phyloP scores from a whole-genome alignment of 1,140 invertebrate species.

The Danaus melanippus region DNA sequence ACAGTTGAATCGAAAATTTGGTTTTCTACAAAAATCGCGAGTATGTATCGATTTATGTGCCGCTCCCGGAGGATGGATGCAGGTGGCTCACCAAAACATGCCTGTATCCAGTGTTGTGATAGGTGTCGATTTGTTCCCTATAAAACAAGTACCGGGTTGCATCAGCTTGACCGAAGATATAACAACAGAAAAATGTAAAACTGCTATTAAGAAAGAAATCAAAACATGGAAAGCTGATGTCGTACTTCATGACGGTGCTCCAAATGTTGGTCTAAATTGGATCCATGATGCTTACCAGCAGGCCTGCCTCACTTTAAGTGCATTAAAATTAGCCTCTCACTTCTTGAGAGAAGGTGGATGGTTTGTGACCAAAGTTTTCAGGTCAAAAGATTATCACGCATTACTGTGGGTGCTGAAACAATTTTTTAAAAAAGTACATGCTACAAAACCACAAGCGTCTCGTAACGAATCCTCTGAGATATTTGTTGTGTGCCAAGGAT shows the following conservation, averaged over 20 bases:
- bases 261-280: constrained; percentile 99
- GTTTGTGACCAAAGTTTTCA: constrained; percentile 99
- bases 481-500: constrained; percentile 98
- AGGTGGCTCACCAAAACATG: constrained; percentile 99
- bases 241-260: constrained; percentile 97
- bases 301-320: constrained; percentile 89
- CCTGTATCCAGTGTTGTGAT: constrained; percentile 96
- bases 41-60: constrained; percentile 99
- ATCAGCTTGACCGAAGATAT: constrained; percentile 95
- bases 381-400: constrained; percentile 98
- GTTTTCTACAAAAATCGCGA: constrained; percentile 95
- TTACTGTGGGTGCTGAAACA: constrained; percentile 97
- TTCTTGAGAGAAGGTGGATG: constrained; percentile 95
- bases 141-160: constrained; percentile 92
- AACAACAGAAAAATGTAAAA: constrained; percentile 92
- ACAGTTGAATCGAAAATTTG: constrained; percentile 97
- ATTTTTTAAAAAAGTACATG: constrained; percentile 95
- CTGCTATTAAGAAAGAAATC: constrained; percentile 86
- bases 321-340: constrained; percentile 93
- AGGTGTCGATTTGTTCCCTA: constrained; percentile 97
- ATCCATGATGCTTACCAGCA: constrained; percentile 98
- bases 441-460: constrained; percentile 98
- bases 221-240: constrained; percentile 98
- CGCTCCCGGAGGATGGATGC: constrained; percentile 99
- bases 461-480: constrained; percentile 99